phyloP scores from a whole-genome alignment of 2,888 invertebrate genomes.

The Sphaeridia pumilis region DNA sequence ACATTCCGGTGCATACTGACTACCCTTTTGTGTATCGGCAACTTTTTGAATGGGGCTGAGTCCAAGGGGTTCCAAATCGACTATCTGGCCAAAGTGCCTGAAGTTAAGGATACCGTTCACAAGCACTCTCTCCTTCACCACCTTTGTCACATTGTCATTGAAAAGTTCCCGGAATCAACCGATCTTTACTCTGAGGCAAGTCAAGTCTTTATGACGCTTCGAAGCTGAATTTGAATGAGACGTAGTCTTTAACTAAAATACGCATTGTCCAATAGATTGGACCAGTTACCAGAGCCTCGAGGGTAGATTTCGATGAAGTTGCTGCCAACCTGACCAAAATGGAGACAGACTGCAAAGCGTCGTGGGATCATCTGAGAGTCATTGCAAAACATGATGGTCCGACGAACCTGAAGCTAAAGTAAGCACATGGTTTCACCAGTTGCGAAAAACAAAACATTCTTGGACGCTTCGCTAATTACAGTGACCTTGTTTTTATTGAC shows the following conservation, averaged over 20 bases:
- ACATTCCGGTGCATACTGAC: constrained; percentile 92
- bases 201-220: not conserved
- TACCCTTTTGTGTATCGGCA: constrained; percentile 85
- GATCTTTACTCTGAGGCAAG: constrained; percentile 92
- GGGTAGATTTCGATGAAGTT: constrained; percentile 91
- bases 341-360: constrained; percentile 91
- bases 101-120: constrained; percentile 98
- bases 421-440: constrained; percentile 37
- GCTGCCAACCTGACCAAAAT: constrained; percentile 70
- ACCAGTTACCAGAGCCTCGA: constrained; percentile 56
- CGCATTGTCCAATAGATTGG: constrained; percentile 25
- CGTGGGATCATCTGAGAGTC: constrained; percentile 90
- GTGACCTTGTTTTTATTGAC: constrained; percentile 26
- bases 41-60: constrained; percentile 81
- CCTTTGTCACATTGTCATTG: constrained; percentile 92
- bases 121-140: constrained; percentile 97
- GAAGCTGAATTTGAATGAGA: not conserved
- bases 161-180: constrained; percentile 85
- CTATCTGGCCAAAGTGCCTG: constrained; percentile 91
- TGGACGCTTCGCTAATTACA: not conserved
- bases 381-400: constrained; percentile 89
- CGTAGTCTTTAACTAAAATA: not conserved
- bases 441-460: not conserved
- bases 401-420: constrained; percentile 71
- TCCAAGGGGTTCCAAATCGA: constrained; percentile 94